Conservation (phyloP, 2,113 vertebrate species). For the Sceloporus tristichus region DNA sequence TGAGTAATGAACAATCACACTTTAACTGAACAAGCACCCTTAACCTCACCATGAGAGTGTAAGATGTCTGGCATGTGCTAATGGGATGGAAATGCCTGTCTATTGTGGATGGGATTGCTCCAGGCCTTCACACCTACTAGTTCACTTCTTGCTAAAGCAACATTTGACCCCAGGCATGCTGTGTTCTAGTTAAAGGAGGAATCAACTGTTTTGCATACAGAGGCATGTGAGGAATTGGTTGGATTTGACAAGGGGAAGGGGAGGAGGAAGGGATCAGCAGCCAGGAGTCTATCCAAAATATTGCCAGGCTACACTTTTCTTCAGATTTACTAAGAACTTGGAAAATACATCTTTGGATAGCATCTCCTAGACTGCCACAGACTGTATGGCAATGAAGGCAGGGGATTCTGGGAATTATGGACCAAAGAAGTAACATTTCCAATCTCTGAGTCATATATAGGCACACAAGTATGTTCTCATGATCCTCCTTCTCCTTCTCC, state of each 20-base stretch:
- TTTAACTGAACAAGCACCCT: background rate
- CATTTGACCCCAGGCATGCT: background rate
- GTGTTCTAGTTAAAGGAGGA: background rate
- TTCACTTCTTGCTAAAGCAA: background rate
- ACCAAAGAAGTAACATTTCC: too few relatives aligned
- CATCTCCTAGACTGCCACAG: too few relatives aligned
- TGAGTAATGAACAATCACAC: conserved; percentile 8
- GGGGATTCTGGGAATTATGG: too few relatives aligned
- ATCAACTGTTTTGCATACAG: background rate
- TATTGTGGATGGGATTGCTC: background rate
- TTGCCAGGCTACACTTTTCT: background rate
- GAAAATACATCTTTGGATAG: too few relatives aligned
- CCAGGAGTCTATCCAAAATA: background rate
- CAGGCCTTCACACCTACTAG: background rate
- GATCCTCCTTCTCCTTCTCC: background rate
- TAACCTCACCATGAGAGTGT: conserved; percentile 1
- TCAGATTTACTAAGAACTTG: background rate
- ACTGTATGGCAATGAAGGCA: too few relatives aligned
- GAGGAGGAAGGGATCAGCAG: background rate
- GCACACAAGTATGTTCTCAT: background rate
- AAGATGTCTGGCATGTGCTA: conserved; percentile 12
- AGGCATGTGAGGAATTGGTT: background rate
- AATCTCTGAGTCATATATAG: background rate
- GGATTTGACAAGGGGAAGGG: background rate
- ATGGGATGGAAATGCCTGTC: background rate